Percentiles rank a stretch among this genome's conserved stretches.
Evolutionary conservation across 2,113 vertebrate species (phyloP).

Genomic region (Ahaetulla prasina): DNA sequence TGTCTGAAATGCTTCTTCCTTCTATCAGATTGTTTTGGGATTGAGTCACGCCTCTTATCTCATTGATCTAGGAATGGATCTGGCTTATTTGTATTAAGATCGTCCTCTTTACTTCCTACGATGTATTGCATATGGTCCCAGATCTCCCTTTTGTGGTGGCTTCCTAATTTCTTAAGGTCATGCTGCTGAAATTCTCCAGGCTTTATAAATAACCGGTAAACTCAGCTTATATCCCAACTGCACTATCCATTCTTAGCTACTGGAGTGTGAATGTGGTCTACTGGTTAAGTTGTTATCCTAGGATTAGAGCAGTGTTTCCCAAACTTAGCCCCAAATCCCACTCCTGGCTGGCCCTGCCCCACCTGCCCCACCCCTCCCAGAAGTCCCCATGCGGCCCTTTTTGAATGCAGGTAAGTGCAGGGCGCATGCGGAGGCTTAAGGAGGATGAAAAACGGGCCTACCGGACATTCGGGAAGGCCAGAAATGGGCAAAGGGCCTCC

Average conservation of each 20-base stretch:
- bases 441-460: too few relatives aligned
- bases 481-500: too few relatives aligned
- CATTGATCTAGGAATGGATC: not conserved
- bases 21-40: not conserved
- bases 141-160: not conserved
- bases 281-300: not conserved
- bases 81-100: not conserved
- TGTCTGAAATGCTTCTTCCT: not conserved
- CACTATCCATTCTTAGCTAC: not conserved
- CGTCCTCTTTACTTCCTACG: not conserved
- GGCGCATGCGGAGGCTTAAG: too few relatives aligned
- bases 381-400: too few relatives aligned
- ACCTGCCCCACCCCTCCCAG: too few relatives aligned
- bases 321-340: too few relatives aligned
- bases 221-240: not conserved
- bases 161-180: not conserved
- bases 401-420: too few relatives aligned
- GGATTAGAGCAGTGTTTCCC: not conserved
- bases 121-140: not conserved
- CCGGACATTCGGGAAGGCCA: too few relatives aligned
- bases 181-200: not conserved
- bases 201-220: not conserved
- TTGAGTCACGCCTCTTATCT: not conserved
- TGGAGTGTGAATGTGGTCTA: not conserved
- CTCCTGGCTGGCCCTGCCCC: too few relatives aligned